These are phyloP conservation scores for Gerris buenoi DNA, from an alignment of 1,140 invertebrate genomes.

Conservation along the genomic window DNA sequence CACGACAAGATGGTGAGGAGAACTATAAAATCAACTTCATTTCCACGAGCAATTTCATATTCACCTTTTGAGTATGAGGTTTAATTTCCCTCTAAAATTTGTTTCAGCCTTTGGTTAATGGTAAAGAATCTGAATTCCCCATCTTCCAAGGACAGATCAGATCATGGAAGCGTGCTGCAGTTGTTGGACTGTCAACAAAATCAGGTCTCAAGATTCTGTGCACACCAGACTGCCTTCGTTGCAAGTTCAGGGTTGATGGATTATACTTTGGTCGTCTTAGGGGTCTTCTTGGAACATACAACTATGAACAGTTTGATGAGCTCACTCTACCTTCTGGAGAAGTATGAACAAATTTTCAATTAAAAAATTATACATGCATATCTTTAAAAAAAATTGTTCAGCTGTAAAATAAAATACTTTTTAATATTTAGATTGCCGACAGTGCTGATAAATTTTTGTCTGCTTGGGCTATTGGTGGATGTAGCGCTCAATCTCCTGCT, in stretches of 20 bases:
- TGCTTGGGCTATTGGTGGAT: not conserved
- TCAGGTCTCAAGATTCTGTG: slow-evolving; percentile 37
- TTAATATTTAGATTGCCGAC: not conserved
- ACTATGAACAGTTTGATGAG: slow-evolving; percentile 76
- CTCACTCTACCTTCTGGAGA: slow-evolving; percentile 53
- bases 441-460: not conserved
- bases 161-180: slow-evolving; percentile 31
- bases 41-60: too few relatives aligned
- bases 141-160: slow-evolving; percentile 28
- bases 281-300: slow-evolving; percentile 73
- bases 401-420: not conserved
- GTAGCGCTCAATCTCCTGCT: not conserved
- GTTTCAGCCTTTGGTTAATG: slow-evolving; percentile 28
- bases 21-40: too few relatives aligned
- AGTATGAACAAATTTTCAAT: slow-evolving; percentile 31
- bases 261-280: slow-evolving; percentile 68
- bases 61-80: not conserved
- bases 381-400: not conserved
- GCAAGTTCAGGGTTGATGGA: slow-evolving; percentile 49
- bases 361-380: not conserved
- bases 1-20: slow-evolving; percentile 37
- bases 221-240: slow-evolving; percentile 38
- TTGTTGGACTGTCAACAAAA: slow-evolving; percentile 26
- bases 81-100: not conserved
- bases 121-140: slow-evolving; percentile 32